phyloP scores from a whole-genome alignment of 2,888 invertebrate genomes.

The Megamerina dolium region DNA sequence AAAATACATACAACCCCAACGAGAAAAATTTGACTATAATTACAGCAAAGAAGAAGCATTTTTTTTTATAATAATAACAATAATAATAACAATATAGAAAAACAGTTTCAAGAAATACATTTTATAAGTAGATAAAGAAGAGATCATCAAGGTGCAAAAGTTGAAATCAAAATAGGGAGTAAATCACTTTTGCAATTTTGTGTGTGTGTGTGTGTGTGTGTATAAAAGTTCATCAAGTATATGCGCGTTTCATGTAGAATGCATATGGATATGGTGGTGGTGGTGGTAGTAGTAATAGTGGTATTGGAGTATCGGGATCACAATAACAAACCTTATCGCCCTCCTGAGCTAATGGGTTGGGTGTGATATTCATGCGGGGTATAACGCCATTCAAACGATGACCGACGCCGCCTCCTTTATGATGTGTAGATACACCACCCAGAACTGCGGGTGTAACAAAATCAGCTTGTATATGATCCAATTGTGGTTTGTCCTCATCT shows the following conservation, averaged over 20 bases:
- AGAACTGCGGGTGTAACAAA: slow-evolving; percentile 41
- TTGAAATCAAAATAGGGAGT: too few relatives aligned
- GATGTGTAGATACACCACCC: slow-evolving; percentile 40
- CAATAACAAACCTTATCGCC: slow-evolving; percentile 39
- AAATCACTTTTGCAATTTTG: neutral
- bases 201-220: neutral
- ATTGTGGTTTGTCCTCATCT: slow-evolving; percentile 48
- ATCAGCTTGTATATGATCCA: slow-evolving; percentile 48
- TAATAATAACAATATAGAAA: too few relatives aligned
- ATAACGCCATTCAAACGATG: slow-evolving; percentile 46
- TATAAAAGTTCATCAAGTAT: neutral
- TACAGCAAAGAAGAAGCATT: slow-evolving; percentile 11
- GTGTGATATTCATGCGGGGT: slow-evolving; percentile 48
- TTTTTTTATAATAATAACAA: too few relatives aligned
- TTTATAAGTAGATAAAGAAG: too few relatives aligned
- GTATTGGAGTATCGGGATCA: too few relatives aligned
- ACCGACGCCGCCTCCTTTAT: slow-evolving; percentile 23
- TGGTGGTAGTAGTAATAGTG: too few relatives aligned
- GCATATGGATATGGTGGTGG: too few relatives aligned
- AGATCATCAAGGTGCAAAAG: too few relatives aligned
- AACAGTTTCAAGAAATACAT: too few relatives aligned
- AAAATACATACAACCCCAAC: slow-evolving; percentile 25
- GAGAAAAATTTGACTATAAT: slow-evolving; percentile 14
- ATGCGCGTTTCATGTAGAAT: too few relatives aligned
- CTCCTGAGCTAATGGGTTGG: slow-evolving; percentile 48